Evolutionary conservation across 53 echinoderm and acorn worm species (phyloP).

Genomic region (Crossaster papposus): DNA sequence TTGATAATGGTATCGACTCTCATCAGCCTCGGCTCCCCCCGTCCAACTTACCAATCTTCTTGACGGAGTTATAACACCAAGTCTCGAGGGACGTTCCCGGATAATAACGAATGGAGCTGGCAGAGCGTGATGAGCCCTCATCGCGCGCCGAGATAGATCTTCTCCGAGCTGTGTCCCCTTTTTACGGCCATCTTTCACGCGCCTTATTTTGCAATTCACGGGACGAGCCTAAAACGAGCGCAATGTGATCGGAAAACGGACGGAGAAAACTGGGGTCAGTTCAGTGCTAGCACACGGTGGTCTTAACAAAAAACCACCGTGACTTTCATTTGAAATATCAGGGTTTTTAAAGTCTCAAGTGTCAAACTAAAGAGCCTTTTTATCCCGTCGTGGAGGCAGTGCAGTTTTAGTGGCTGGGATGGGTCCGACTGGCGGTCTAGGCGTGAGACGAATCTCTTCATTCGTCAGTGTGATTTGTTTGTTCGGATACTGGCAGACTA

Average conservation of each 20-base stretch:
- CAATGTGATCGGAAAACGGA: constrained; percentile 38
- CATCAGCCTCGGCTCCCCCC: background rate
- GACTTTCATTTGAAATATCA: background rate
- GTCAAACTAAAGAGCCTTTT: background rate
- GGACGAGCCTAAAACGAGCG: background rate
- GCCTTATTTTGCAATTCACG: background rate
- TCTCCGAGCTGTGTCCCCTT: background rate
- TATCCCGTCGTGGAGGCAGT: background rate
- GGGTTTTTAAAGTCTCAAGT: background rate
- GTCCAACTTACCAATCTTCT: constrained; percentile 2
- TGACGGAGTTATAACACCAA: constrained; percentile 11
- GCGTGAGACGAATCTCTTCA: background rate
- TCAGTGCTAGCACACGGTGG: background rate
- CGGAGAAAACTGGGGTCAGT: background rate
- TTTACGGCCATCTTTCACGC: constrained; percentile 28
- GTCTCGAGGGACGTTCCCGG: background rate
- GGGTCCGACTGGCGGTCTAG: constrained; percentile 1
- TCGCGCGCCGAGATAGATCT: background rate
- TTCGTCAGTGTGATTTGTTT: background rate
- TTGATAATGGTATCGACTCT: background rate
- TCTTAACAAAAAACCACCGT: background rate
- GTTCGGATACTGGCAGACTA: background rate
- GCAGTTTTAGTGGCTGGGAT: background rate
- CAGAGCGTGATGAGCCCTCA: constrained; percentile 1
- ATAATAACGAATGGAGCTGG: constrained; percentile 19